Base-by-base conservation (phyloP, 2,797 vertebrate species). In the Silurus lanzhouensis region DNA sequence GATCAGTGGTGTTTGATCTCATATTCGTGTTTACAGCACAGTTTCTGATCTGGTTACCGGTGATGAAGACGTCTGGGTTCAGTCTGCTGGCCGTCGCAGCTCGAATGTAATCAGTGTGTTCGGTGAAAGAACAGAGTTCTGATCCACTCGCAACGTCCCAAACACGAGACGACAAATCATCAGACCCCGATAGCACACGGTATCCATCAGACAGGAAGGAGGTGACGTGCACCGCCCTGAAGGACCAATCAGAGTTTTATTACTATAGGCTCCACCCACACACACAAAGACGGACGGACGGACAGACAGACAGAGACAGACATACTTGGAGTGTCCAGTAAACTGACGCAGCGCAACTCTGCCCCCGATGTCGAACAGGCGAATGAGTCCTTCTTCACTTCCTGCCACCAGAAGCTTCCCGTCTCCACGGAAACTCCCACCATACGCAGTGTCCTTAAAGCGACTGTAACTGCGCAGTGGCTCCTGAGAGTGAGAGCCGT, bases 91-190 rank as follows among this genome's bases (percentile, higher is more conserved):
- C 92, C 79, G 96, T 94, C 3, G 96, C 96, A 0, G 97, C 98
- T 85, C 98, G 96, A 83, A 99, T 93, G 3, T 99, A 99, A 92
- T 99, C 98, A 5, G 94, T 94, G 90, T 99, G 98, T 84, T 99
- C 97, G 67, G 84, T 93, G 83, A 96, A 99, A 0, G 91, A 93
- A 83, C 88, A 82, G 1, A 98, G 94, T 91, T 97, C 95, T 22
- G 90, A 88, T 44, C 94, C 92, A 60, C 95, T 98, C 0, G 97
- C 94, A 88, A 99, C 96, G 89, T 99, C 98, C 98, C 98, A 99
- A 60, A 99, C 88, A 61, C 93, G 95, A 64, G 96, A 96, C 0
- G 95, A 95, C 90, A 97, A 97, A 91, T 99, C 98, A 90, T 99
- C 98, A 0, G 97, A 96, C 63, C 96, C 97, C 0, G 98, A 99